Conservation (phyloP, 1,140 invertebrate genomes). For the Wasmannia auropunctata region DNA sequence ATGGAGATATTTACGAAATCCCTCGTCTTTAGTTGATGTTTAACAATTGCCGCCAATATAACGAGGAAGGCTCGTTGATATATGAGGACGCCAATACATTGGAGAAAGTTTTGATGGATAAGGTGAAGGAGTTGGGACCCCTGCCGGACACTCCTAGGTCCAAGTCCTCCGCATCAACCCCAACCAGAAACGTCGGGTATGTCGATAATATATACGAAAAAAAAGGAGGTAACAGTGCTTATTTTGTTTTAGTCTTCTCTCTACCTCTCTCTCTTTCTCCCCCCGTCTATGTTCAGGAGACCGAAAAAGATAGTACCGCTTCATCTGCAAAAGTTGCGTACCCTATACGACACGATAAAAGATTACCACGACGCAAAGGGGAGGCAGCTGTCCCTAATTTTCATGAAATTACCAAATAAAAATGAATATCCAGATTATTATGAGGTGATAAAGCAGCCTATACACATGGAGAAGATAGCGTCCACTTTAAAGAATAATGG, state of each 20-base stretch:
- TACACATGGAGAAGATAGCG: constrained; percentile 98
- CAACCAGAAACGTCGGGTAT: constrained; percentile 82
- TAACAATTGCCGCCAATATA: constrained; percentile 97
- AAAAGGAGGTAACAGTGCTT: constrained; percentile 8
- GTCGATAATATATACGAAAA: no score
- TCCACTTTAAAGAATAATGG: constrained; percentile 92
- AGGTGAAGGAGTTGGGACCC: constrained; percentile 91
- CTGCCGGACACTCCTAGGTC: constrained; percentile 78
- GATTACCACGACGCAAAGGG: constrained; percentile 96
- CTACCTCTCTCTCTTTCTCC: neutral
- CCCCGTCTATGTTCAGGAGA: constrained; percentile 74
- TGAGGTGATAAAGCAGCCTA: constrained; percentile 98
- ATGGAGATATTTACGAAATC: neutral
- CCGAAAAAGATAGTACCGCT: constrained; percentile 86
- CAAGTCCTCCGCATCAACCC: constrained; percentile 79
- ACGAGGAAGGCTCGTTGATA: constrained; percentile 97
- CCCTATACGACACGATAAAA: constrained; percentile 95
- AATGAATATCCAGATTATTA: constrained; percentile 99
- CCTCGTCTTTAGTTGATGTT: constrained; percentile 93
- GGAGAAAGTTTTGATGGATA: constrained; percentile 94
- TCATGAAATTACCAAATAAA: constrained; percentile 97
- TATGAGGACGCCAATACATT: constrained; percentile 97
- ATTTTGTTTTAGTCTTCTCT: constrained; percentile 50
- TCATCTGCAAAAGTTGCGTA: constrained; percentile 92
- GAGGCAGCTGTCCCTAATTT: constrained; percentile 94